These are phyloP conservation scores for Gephyroberyx darwinii DNA, from an alignment of 2,797 vertebrate genomes.

Conservation along the genomic window DNA sequence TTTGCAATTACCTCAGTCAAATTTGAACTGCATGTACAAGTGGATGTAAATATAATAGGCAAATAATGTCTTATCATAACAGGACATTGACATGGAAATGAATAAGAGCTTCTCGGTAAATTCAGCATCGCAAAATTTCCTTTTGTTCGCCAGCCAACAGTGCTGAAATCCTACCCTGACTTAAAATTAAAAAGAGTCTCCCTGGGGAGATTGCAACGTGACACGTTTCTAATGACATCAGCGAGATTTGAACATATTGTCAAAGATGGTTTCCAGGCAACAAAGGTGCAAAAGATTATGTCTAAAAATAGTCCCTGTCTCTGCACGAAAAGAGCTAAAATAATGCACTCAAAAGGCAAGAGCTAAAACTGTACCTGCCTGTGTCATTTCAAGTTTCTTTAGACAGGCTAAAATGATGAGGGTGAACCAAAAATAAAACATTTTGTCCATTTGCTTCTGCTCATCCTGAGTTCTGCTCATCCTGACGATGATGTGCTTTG, in stretches of 20 bases:
- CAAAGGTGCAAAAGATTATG: conserved; percentile 59
- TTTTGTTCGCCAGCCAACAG: conserved; percentile 12
- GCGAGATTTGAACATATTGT: conserved; percentile 40
- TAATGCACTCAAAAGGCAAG: conserved; percentile 47
- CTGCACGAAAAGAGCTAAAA: conserved; percentile 56
- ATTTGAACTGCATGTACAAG: conserved; percentile 7
- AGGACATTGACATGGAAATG: conserved; percentile 50
- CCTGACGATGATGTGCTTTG: conserved; percentile 32
- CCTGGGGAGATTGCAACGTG: conserved; percentile 31
- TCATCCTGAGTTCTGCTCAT: not conserved
- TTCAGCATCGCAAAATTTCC: conserved; percentile 22
- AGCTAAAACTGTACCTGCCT: conserved; percentile 48
- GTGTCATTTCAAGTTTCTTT: conserved; percentile 57
- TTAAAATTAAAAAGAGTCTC: conserved; percentile 4
- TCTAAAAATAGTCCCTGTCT: conserved; percentile 72
- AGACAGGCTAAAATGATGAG: conserved; percentile 29
- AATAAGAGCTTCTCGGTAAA: conserved; percentile 47
- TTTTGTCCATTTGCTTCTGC: conserved; percentile 16
- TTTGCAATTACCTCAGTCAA: conserved; percentile 33
- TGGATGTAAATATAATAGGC: conserved; percentile 11
- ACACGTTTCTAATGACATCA: conserved; percentile 47
- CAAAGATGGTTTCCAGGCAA: conserved; percentile 75
- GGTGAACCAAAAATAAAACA: conserved; percentile 59
- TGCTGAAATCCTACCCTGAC: conserved; percentile 3
- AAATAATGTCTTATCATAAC: conserved; percentile 31